Evolutionary conservation across 2,797 vertebrate species (phyloP), one percentile per base, ranked within the genome.

Genomic region (Rhynchonycteris naso): DNA sequence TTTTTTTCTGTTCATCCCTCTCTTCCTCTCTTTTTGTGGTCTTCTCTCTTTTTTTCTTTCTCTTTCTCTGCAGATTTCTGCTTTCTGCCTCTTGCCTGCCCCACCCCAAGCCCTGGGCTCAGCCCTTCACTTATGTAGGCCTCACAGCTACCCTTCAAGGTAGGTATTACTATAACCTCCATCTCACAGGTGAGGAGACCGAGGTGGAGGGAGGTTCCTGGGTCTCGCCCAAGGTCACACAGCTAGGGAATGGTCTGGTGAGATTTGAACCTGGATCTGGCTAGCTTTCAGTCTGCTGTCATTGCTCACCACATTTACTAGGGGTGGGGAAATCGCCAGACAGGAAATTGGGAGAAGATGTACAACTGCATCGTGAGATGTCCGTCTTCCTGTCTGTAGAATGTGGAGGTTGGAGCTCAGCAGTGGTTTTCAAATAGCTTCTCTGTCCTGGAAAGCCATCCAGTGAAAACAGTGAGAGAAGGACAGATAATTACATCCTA

Each of bases 1-100:
- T 81, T 65, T 81, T 50, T 35, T 18, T 82, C 65, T n/a, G 24
- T 5, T 52, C 30, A 75, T 8, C 54, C 59, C 14, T 91, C 75
- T 28, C 24, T 6, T 72, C 56, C 58, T 72, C 43, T 33, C 30
- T 79, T 61, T 43, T 30, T 13, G 16, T 10, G 72, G 1, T 74
- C 4, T 33, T 65, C 59, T 82, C 28, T 65, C 19, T 83, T 2
- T 81, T 0, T n/a, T 8, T 61, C 58, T 47, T 5, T 43, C 26
- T 59, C 2, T 16, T 38, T 84, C 79, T 90, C 68, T 95, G 58
- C 96, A 97, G 96, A 97, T 87, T 78, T 96, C 89, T 95, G 74
- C 81, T 91, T 65, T 97, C 65, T 3, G 58, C 59, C 35, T 92
- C 86, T 95, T 95, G 47, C 69, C 93, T 83, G 74, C 50, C 43